Percentiles rank a stretch among this genome's conserved stretches.
Conservation (phyloP, 2,888 invertebrate genomes). For the Dysmachus trigonus region DNA sequence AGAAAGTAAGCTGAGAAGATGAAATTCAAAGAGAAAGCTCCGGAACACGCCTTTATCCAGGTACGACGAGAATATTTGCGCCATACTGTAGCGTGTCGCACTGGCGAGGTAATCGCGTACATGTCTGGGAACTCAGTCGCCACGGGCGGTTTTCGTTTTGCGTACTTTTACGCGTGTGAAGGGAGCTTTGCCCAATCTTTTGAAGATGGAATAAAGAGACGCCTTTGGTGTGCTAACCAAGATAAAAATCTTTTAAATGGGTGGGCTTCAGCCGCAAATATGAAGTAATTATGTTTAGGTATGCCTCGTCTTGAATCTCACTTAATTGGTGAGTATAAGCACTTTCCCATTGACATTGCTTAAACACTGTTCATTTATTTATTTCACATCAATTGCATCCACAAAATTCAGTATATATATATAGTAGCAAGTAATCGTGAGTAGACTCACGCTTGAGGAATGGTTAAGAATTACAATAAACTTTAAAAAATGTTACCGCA, state of each 20-base stretch:
- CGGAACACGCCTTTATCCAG: slow-evolving; percentile 1
- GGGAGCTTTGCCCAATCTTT: not conserved
- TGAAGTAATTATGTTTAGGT: not conserved
- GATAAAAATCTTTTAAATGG: not conserved
- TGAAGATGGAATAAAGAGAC: not conserved
- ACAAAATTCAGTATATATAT: not conserved
- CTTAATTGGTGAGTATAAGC: not conserved
- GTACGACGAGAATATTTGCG: not conserved
- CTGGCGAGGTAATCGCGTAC: not conserved
- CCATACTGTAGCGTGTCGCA: not conserved
- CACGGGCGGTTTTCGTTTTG: not conserved
- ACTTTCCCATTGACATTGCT: not conserved
- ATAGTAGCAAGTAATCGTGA: too few relatives aligned
- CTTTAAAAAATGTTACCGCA: too few relatives aligned
- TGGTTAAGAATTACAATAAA: too few relatives aligned
- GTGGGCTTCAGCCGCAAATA: not conserved
- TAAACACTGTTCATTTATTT: not conserved
- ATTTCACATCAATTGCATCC: not conserved
- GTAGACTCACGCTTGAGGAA: too few relatives aligned
- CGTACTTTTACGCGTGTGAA: not conserved
- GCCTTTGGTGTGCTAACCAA: not conserved
- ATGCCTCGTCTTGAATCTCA: not conserved
- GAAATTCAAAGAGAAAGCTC: slow-evolving; percentile 16
- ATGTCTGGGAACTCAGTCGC: not conserved
- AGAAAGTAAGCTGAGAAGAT: not conserved